Conservation (phyloP, 2,888 invertebrate genomes). For the Tuberolachnus salignus region DNA sequence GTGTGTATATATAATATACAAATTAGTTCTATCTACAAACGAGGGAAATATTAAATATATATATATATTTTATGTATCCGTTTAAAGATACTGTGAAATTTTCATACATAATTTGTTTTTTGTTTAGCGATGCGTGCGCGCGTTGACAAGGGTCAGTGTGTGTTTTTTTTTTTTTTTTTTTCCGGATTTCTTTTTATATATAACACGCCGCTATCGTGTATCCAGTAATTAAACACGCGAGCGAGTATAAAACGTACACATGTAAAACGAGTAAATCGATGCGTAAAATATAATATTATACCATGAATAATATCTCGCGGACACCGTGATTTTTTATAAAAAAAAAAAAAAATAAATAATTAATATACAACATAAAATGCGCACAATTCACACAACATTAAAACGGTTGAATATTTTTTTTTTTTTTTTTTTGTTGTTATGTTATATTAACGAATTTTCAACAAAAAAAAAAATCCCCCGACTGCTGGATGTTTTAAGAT, state of each 20-base stretch:
- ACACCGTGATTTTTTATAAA: background rate
- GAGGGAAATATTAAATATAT: constrained; percentile 3
- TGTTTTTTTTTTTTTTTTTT: constrained; percentile 18
- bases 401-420: no score
- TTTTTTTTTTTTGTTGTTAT: no score
- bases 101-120: constrained; percentile 29
- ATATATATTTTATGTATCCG: background rate
- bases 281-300: constrained; percentile 1
- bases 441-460: no score
- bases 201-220: constrained; percentile 1
- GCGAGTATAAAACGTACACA: background rate
- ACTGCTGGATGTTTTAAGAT: no score
- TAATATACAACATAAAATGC: background rate
- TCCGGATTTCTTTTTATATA: background rate
- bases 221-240: constrained; percentile 7
- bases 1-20: background rate
- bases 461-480: no score
- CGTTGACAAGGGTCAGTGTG: constrained; percentile 23
- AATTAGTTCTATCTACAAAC: constrained; percentile 16
- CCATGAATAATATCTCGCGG: background rate
- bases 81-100: constrained; percentile 9
- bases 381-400: no score
- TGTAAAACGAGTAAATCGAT: constrained; percentile 12
- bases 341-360: background rate
- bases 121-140: constrained; percentile 13